These are phyloP conservation scores for Folsomia candida DNA, from an alignment of 2,888 invertebrate genomes.

Conservation along the genomic window DNA sequence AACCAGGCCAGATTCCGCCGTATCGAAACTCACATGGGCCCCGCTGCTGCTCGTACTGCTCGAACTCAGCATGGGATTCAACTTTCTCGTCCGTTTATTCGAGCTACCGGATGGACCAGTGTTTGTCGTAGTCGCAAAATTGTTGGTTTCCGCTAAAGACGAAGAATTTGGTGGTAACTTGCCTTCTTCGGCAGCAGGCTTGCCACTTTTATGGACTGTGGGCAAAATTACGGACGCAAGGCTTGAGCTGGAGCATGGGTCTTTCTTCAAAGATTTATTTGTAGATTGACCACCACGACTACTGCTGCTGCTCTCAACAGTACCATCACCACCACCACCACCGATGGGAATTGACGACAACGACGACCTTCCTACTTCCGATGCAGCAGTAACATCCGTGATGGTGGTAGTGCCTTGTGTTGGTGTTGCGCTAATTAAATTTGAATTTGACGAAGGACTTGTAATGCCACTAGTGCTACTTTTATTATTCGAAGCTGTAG, in stretches of 20 bases:
- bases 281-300: neutral
- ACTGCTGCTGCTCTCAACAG: neutral
- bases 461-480: neutral
- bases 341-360: too few relatives aligned
- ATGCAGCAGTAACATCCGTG: neutral
- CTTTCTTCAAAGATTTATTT: neutral
- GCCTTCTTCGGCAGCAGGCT: too few relatives aligned
- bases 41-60: too few relatives aligned
- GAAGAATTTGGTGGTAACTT: too few relatives aligned
- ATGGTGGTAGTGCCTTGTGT: neutral
- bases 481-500: neutral
- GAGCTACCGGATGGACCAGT: conserved; percentile 1
- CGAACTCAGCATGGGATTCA: too few relatives aligned
- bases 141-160: neutral
- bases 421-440: neutral
- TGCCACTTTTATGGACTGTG: too few relatives aligned
- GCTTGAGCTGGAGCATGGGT: neutral
- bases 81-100: too few relatives aligned
- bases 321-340: neutral
- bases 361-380: neutral
- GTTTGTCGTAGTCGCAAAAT: too few relatives aligned
- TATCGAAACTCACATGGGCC: too few relatives aligned
- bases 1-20: too few relatives aligned
- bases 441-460: neutral
- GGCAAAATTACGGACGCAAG: too few relatives aligned